A percentile compares a stretch with the other conserved stretches of the same genome.
Evolutionary conservation across 2,797 vertebrate species (phyloP).

Genomic region (Stomatorhinus walkeri): DNA sequence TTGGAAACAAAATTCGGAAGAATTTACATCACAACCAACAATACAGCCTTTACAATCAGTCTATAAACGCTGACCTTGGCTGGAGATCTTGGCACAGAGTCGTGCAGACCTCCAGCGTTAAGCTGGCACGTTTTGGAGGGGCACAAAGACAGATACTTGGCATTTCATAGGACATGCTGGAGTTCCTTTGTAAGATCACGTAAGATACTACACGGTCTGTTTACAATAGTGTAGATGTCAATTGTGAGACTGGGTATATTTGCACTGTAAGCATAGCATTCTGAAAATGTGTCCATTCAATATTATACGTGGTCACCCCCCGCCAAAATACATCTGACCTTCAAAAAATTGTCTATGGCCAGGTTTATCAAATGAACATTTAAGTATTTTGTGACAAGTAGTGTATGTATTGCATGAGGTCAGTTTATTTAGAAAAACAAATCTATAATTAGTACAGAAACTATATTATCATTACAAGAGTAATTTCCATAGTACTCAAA

Average conservation of each 20-base stretch:
- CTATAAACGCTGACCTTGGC: slow-evolving; percentile 4
- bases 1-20: neutral
- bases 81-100: neutral
- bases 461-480: neutral
- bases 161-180: slow-evolving; percentile 5
- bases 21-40: slow-evolving; percentile 10
- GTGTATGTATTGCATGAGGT: slow-evolving; percentile 11
- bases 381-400: neutral
- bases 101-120: neutral
- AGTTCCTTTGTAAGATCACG: neutral
- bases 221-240: neutral
- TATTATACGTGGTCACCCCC: neutral
- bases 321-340: neutral
- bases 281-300: neutral
- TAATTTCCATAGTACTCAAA: slow-evolving; percentile 11
- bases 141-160: neutral
- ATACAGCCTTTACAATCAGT: slow-evolving; percentile 1
- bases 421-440: slow-evolving; percentile 13
- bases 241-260: neutral
- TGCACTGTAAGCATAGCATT: neutral
- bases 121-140: neutral
- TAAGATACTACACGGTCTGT: neutral
- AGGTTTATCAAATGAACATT: neutral
- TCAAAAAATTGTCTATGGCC: neutral
- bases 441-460: slow-evolving; percentile 6